Evolutionary conservation across 2,888 invertebrate genomes (phyloP).

Genomic region (Lochmaea crataegi): DNA sequence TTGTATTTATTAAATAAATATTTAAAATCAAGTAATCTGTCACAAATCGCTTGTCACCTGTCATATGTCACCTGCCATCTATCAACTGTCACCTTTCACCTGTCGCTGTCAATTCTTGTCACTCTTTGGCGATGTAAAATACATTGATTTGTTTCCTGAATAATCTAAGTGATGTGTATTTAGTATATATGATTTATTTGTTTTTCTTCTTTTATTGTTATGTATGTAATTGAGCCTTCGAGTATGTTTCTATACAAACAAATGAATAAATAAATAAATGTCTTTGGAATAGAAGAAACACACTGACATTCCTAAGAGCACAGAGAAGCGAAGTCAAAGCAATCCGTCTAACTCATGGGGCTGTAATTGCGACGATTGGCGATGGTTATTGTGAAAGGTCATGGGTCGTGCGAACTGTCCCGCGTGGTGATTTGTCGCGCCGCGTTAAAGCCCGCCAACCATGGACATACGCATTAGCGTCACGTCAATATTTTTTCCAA

Average conservation of each 20-base stretch:
- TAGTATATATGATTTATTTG: neutral
- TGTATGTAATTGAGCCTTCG: neutral
- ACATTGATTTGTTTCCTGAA: too few relatives aligned
- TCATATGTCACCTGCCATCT: too few relatives aligned
- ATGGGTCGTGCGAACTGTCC: constrained; percentile 65
- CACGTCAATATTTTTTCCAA: constrained; percentile 26
- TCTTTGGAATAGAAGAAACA: constrained; percentile 26
- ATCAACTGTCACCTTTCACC: too few relatives aligned
- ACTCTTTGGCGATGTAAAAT: too few relatives aligned
- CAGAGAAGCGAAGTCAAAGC: constrained; percentile 20
- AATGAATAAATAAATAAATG: neutral
- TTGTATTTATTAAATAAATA: too few relatives aligned
- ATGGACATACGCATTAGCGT: constrained; percentile 47
- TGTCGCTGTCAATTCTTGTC: too few relatives aligned
- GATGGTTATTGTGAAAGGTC: constrained; percentile 63
- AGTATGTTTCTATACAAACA: neutral
- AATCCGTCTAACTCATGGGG: constrained; percentile 54
- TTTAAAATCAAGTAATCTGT: too few relatives aligned
- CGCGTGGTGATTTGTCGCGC: constrained; percentile 64
- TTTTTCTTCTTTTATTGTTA: too few relatives aligned
- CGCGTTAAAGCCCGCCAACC: constrained; percentile 47
- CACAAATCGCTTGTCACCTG: too few relatives aligned
- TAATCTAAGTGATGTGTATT: neutral
- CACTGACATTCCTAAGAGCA: constrained; percentile 31
- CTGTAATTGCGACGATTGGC: constrained; percentile 62